phyloP scores from a whole-genome alignment of 2,888 invertebrate genomes.

The Pandemis heparana region DNA sequence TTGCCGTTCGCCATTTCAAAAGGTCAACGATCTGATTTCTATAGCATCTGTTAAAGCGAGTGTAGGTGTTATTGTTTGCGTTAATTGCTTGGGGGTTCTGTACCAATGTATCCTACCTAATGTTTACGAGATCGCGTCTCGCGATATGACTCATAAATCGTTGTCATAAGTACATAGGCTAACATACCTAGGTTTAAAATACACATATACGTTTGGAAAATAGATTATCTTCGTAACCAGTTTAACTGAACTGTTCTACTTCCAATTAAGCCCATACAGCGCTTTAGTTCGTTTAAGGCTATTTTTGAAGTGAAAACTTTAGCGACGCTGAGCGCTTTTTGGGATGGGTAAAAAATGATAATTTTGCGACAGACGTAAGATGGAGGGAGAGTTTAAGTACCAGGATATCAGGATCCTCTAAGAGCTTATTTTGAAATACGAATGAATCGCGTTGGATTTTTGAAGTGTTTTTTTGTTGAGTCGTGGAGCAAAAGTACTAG shows the following conservation, averaged over 20 bases:
- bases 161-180: not conserved
- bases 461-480: no score
- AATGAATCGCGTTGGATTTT: no score
- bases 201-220: not conserved
- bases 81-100: conserved; percentile 57
- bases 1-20: conserved; percentile 40
- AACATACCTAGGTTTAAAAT: not conserved
- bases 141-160: conserved; percentile 16
- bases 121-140: conserved; percentile 17
- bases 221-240: not conserved
- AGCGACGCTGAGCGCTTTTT: no score
- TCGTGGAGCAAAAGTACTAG: no score
- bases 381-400: no score
- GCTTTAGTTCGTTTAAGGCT: not conserved
- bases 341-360: no score
- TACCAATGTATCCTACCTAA: conserved; percentile 22
- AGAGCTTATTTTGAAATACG: no score
- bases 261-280: not conserved
- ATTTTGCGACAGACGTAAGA: no score
- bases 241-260: not conserved
- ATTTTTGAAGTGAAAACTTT: no score
- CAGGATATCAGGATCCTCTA: no score
- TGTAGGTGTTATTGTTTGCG: conserved; percentile 73
- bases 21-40: conserved; percentile 60
- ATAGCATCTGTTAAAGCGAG: conserved; percentile 48